phyloP scores from a whole-genome alignment of 2,113 vertebrate species.

The Brienomyrus brachyistius region DNA sequence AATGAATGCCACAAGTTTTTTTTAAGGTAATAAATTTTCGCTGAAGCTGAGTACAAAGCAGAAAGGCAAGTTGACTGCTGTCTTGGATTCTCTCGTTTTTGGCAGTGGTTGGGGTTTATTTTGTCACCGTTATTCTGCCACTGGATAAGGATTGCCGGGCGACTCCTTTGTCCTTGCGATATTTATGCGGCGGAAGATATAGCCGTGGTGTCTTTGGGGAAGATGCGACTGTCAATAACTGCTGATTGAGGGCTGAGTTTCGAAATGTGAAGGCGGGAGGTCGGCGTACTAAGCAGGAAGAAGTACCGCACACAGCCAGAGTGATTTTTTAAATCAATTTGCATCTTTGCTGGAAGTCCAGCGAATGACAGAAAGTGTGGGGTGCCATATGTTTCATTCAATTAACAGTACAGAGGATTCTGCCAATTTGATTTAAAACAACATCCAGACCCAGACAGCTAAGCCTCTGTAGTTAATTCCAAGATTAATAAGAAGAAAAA shows the following conservation, averaged over 20 bases:
- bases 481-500: neutral
- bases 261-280: neutral
- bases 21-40: neutral
- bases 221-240: neutral
- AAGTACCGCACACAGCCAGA: neutral
- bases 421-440: neutral
- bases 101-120: neutral
- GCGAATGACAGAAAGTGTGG: neutral
- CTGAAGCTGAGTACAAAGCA: neutral
- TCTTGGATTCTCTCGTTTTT: neutral
- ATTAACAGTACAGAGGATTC: neutral
- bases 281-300: neutral
- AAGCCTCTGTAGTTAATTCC: neutral
- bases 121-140: neutral
- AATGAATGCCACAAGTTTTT: neutral
- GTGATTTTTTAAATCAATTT: slow-evolving; percentile 5
- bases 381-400: slow-evolving; percentile 12
- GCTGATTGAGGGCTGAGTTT: neutral
- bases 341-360: slow-evolving; percentile 13
- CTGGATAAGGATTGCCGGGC: neutral
- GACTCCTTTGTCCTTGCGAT: neutral
- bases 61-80: neutral
- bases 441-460: neutral
- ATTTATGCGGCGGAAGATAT: neutral
- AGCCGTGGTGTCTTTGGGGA: neutral